Base-by-base conservation (phyloP, 2,113 vertebrate genomes). In the Cyprinodon variegatus region DNA sequence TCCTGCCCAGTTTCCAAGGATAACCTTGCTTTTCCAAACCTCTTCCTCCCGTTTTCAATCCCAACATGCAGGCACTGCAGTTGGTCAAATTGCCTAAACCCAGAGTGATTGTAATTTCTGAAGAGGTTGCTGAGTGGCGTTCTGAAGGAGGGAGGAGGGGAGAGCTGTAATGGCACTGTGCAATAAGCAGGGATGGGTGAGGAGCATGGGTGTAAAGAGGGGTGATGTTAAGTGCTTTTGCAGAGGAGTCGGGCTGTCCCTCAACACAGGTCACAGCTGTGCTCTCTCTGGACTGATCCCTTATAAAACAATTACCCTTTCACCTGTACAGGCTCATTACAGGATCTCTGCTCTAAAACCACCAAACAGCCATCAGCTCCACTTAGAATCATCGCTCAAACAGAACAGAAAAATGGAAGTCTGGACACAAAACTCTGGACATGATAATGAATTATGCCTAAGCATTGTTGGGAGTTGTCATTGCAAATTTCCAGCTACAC, bases 281-380 rank as follows among this genome's bases (percentile, higher is more conserved):
- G 85, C 85, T 90, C 88, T 77, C 9, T 61, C 94, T 92, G 92
- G 95, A 96, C 95, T 94, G 93, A 96, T 95, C 94, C 94, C 94
- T 94, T 96, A 95, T 94, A 92, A 92, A 93, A 93, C 95, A 97
- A 97, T 98, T 97, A 97, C 93, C 95, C 95, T 96, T 96, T 94
- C 92, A 96, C 96, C 95, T 89, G 89, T 89, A 93, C 91, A 79
- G 87, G 93, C 91, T 94, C 90, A 93, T 94, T 91, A 93, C 84
- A 80, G 68, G 85, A 83, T 86, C 84, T 77, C 83, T 83, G 68
- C n/a, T 64, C 79, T 68, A 76, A 61, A 61, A 64, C 59, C 75
- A 48, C 50, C 4, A 53, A 68, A 72, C 67, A 64, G 66, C 70
- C 80, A 70, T 43, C 72, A 68, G 76, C 77, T 7, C 66, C 63